Evolutionary conservation across 2,888 invertebrate genomes (phyloP), one percentile per base, ranked within the genome.

Genomic region (Latrodectus elegans): DNA sequence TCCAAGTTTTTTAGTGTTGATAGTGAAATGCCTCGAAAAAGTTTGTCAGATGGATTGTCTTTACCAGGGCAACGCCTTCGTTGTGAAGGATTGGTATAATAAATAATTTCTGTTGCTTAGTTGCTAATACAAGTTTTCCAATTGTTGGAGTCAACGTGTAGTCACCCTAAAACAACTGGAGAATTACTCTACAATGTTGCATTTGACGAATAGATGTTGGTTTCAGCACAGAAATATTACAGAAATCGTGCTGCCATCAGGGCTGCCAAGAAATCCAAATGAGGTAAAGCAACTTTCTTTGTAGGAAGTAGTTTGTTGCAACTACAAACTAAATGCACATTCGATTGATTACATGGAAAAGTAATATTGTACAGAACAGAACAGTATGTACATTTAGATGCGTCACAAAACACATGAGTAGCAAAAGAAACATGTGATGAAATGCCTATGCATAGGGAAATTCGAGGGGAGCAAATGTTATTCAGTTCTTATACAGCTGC

Each of bases 11-110:
- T 15, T 80, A 53, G 1, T 70, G 38, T 10, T 70, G 60, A 17
- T 9, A 88, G 78, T 9, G 80, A 22, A 17, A 89, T 2, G 26
- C 91, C 91, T 71, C 91, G 53, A 11, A 90, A 90, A 4, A 90
- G 88, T 12, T 89, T 79, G 83, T 91, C 91, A 8, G 91, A 91
- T 3, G 91, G 91, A 84, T 91, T 91, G 0, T 89, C 84, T 26
- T 89, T 68, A 0, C 90, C 86, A 8, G 72, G 65, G 26, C 91
- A 90, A 74, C 91, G 89, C 17, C 86, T 89, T 89, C 91, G 90
- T 38, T 84, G 72, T 1, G 77, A 17, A 10, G 85, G 75, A 17
- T 22, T 22, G 22, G 22, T 22, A 22, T 22, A 22, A 1, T 0
- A 22, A 22, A 22, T 22, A 22, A 22, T 22, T 22, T 1, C 22